Evolutionary conservation across 2,797 vertebrate genomes (phyloP).

Genomic region (Pterois miles): DNA sequence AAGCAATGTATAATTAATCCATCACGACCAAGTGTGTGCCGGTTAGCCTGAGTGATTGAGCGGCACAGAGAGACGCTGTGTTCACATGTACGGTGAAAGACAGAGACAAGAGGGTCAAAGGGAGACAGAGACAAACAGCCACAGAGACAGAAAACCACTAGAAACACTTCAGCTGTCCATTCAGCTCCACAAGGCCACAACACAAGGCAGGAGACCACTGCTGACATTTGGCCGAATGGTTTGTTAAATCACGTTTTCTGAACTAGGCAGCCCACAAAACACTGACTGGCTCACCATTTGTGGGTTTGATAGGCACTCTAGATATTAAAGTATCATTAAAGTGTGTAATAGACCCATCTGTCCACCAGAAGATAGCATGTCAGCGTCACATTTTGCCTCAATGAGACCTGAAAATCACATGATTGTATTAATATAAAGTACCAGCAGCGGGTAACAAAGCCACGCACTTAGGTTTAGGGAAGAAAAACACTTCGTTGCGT

Average conservation of each 20-base stretch:
- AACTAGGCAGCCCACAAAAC: background rate
- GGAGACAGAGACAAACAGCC: background rate
- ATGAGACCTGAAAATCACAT: background rate
- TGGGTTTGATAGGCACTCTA: rapidly evolving
- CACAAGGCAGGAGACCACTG: background rate
- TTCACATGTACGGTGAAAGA: background rate
- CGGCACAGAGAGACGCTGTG: background rate
- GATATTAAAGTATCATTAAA: no score
- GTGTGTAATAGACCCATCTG: background rate
- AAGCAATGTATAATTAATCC: background rate
- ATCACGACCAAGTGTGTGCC: background rate
- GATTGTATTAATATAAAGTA: background rate
- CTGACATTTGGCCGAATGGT: rapidly evolving
- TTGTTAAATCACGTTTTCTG: background rate
- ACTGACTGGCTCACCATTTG: background rate
- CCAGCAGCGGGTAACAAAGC: background rate
- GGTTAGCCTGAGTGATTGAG: background rate
- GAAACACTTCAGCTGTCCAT: background rate
- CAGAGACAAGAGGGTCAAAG: background rate
- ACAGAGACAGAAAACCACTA: background rate
- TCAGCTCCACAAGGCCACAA: background rate
- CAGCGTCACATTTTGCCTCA: background rate
- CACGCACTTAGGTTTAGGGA: no score
- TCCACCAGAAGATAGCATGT: background rate
- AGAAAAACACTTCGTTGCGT: no score